Conservation (phyloP, 2,888 invertebrate genomes). For the Parnassius apollo region DNA sequence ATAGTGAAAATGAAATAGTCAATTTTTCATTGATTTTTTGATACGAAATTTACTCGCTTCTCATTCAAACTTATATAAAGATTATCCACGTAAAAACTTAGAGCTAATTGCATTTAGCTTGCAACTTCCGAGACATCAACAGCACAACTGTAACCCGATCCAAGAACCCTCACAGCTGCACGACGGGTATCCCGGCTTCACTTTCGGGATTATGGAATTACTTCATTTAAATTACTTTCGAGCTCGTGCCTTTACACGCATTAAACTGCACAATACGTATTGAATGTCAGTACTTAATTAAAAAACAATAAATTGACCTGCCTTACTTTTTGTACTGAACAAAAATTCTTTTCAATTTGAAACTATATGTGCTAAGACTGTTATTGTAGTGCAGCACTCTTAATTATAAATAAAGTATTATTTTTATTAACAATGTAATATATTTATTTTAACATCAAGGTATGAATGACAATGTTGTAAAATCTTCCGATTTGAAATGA, state of each 20-base stretch:
- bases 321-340: too few relatives aligned
- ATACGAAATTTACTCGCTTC: too few relatives aligned
- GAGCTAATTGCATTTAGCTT: slow-evolving; percentile 32
- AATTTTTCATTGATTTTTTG: too few relatives aligned
- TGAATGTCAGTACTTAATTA: slow-evolving; percentile 22
- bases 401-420: too few relatives aligned
- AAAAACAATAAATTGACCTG: background rate
- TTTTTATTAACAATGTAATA: too few relatives aligned
- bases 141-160: slow-evolving; percentile 51
- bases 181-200: slow-evolving; percentile 48
- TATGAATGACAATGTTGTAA: too few relatives aligned
- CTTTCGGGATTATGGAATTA: slow-evolving; percentile 66
- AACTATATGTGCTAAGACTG: too few relatives aligned
- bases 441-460: too few relatives aligned
- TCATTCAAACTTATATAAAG: background rate
- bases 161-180: slow-evolving; percentile 57
- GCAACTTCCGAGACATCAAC: slow-evolving; percentile 41
- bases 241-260: slow-evolving; percentile 22
- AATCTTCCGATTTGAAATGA: too few relatives aligned
- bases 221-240: slow-evolving; percentile 44
- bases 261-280: slow-evolving; percentile 17
- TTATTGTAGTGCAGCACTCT: too few relatives aligned
- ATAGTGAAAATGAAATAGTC: too few relatives aligned
- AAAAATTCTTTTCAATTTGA: too few relatives aligned
- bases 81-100: slow-evolving; percentile 3